Evolutionary conservation across 2,113 vertebrate species (phyloP).

Genomic region (Antigone vipio): DNA sequence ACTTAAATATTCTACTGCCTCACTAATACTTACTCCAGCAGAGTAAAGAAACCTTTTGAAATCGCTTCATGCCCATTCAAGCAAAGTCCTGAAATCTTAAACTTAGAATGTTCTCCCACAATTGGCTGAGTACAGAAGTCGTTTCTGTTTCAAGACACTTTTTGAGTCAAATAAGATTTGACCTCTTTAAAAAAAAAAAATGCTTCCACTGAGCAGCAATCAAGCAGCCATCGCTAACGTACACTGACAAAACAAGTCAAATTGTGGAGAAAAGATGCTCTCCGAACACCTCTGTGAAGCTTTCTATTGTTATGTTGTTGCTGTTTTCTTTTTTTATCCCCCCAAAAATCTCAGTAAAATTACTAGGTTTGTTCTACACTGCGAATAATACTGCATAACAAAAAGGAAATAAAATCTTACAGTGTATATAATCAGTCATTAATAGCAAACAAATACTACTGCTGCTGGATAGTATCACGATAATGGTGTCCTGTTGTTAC

Average conservation of each 20-base stretch:
- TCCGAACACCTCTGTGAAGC: neutral
- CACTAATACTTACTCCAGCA: neutral
- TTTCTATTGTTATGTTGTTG: neutral
- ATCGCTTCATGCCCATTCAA: neutral
- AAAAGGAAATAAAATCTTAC: conserved; percentile 1
- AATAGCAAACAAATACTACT: neutral
- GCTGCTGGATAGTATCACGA: neutral
- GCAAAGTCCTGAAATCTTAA: neutral
- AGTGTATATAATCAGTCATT: neutral
- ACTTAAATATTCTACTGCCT: neutral
- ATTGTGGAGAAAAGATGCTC: neutral
- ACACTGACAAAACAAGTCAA: neutral
- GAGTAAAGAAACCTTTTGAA: neutral
- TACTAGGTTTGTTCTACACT: neutral
- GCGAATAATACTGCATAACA: neutral
- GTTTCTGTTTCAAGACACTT: neutral
- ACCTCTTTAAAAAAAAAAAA: neutral
- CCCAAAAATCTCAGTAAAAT: neutral
- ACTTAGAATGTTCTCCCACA: neutral
- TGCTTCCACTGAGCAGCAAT: neutral
- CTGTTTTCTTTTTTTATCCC: neutral
- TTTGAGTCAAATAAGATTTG: neutral
- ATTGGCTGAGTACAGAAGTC: neutral
- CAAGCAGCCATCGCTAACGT: neutral
- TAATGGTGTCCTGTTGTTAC: neutral